These are phyloP conservation scores for Drosophila paulistorum DNA, from an alignment of 1,140 invertebrate species.

Conservation along the genomic window DNA sequence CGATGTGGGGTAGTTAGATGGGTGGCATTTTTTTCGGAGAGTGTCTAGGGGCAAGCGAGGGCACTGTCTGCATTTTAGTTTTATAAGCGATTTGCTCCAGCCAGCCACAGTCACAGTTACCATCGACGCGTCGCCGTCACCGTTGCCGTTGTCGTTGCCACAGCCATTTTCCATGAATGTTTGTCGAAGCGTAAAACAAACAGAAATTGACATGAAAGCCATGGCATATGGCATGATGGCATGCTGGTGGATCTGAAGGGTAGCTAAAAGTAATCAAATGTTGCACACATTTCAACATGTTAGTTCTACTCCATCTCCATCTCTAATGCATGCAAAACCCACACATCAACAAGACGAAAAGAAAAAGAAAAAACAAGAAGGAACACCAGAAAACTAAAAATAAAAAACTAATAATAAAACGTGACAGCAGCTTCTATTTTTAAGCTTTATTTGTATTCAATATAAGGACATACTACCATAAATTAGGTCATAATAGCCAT, in stretches of 20 bases:
- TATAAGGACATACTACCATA: background rate
- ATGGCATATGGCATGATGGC: slow-evolving; percentile 1
- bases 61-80: slow-evolving; percentile 60
- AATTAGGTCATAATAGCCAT: background rate
- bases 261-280: slow-evolving; percentile 69
- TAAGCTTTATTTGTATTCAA: background rate
- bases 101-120: background rate
- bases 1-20: background rate
- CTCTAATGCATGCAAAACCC: too few species aligned
- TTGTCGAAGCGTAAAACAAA: slow-evolving; percentile 70
- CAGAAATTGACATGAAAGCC: slow-evolving; percentile 68
- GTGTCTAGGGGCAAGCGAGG: background rate
- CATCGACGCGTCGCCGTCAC: too few species aligned
- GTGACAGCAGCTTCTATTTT: slow-evolving; percentile 8
- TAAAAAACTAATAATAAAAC: background rate
- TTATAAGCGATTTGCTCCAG: slow-evolving; percentile 63
- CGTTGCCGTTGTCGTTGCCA: too few species aligned
- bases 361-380: background rate
- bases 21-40: background rate
- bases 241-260: slow-evolving; percentile 15
- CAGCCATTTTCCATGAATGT: slow-evolving; percentile 45
- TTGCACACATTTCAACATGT: slow-evolving; percentile 57
- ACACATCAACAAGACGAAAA: background rate
- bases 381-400: background rate
- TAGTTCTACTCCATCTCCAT: slow-evolving; percentile 19